Conservation (phyloP, 2,797 vertebrate genomes). For the Galago senegalensis region DNA sequence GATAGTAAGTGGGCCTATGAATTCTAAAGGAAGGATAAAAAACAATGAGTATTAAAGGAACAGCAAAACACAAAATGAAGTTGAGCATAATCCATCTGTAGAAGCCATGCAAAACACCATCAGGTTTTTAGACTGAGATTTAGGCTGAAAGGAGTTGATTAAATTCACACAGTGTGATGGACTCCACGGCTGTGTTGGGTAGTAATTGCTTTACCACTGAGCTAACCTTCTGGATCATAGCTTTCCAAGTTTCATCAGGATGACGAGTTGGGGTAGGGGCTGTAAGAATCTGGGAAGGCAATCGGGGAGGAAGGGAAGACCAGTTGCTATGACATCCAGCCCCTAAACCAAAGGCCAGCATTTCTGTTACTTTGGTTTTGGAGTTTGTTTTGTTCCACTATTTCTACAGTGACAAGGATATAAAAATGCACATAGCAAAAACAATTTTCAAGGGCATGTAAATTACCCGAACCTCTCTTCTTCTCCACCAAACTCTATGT, state of each 20-base stretch:
- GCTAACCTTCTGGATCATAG: background rate
- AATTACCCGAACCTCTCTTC: background rate
- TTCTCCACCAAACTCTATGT: background rate
- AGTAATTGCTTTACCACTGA: background rate
- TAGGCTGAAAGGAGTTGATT: background rate
- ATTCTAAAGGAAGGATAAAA: background rate
- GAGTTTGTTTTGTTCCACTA: background rate
- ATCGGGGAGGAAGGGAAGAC: background rate
- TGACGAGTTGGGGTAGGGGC: rapidly evolving
- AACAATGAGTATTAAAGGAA: background rate
- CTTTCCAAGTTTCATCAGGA: background rate
- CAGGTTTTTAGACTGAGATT: background rate
- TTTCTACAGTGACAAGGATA: background rate
- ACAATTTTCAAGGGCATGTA: background rate
- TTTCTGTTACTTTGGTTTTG: background rate
- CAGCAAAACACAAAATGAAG: background rate
- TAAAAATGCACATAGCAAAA: background rate
- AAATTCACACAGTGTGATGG: background rate
- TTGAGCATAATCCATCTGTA: background rate
- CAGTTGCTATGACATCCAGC: background rate
- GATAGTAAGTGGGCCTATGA: background rate
- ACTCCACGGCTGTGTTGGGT: rapidly evolving
- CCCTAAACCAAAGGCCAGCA: background rate
- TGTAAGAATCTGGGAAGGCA: background rate
- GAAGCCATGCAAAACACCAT: background rate